phyloP scores from a whole-genome alignment of 2,888 invertebrate species.

The Autographa pulchrina region DNA sequence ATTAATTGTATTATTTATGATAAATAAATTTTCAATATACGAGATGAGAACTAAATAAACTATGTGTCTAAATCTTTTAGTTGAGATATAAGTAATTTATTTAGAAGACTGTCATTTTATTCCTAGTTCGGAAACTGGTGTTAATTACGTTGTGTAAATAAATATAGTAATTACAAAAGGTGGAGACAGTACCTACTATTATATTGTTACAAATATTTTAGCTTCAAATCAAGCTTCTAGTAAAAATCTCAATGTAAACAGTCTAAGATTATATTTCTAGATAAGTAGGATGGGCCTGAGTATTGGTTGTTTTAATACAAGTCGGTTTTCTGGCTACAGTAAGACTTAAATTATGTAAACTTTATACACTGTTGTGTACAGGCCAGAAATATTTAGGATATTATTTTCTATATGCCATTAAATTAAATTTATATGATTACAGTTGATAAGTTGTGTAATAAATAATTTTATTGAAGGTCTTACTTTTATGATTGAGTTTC shows the following conservation, averaged over 20 bases:
- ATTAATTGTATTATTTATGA: too few relatives aligned
- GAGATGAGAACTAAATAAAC: too few relatives aligned
- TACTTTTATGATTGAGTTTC: not conserved
- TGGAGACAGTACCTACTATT: too few relatives aligned
- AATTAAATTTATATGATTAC: not conserved
- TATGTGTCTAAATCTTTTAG: too few relatives aligned
- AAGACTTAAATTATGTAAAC: conserved; percentile 13
- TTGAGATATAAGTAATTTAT: too few relatives aligned
- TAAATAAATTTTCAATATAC: too few relatives aligned
- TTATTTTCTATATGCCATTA: not conserved
- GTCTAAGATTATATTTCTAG: not conserved
- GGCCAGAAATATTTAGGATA: not conserved
- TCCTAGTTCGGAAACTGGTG: too few relatives aligned
- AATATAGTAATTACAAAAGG: too few relatives aligned
- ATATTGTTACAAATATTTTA: too few relatives aligned
- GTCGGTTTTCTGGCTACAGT: conserved; percentile 1
- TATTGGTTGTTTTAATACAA: not conserved
- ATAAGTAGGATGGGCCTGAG: not conserved
- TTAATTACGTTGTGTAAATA: too few relatives aligned
- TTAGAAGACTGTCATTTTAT: too few relatives aligned
- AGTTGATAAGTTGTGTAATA: not conserved
- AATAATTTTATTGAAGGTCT: not conserved
- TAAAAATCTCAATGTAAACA: not conserved
- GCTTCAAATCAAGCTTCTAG: not conserved
- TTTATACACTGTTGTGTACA: conserved; percentile 29